Evolutionary conservation across 2,113 vertebrate genomes (phyloP).

Genomic region (Podarcis muralis): DNA sequence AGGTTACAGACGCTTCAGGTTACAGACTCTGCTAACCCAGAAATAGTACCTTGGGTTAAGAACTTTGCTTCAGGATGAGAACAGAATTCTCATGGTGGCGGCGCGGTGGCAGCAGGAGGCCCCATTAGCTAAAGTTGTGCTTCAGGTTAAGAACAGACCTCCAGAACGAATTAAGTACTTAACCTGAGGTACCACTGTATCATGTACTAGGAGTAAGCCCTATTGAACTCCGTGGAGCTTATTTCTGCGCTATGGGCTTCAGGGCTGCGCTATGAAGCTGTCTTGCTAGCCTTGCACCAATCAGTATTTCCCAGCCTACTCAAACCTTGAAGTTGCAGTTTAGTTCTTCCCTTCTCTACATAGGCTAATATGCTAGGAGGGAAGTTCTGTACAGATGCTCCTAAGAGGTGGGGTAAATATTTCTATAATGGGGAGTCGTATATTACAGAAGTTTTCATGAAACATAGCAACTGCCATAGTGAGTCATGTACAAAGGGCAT

Average conservation of each 20-base stretch:
- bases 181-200: background rate
- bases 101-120: too few species aligned
- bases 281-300: background rate
- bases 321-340: background rate
- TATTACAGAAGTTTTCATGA: background rate
- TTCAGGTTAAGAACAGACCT: too few species aligned
- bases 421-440: background rate
- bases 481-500: background rate
- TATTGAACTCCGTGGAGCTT: background rate
- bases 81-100: too few species aligned
- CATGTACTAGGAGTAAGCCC: background rate
- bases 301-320: background rate
- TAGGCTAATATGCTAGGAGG: background rate
- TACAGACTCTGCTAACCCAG: too few species aligned
- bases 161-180: too few species aligned
- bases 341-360: too few species aligned
- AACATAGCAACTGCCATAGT: background rate
- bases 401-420: too few species aligned
- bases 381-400: background rate
- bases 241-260: too few species aligned
- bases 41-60: too few species aligned
- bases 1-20: too few species aligned
- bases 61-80: too few species aligned
- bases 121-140: too few species aligned
- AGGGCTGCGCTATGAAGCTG: background rate